Evolutionary conservation across 2,888 invertebrate genomes (phyloP).

Genomic region (Buathra laborator): DNA sequence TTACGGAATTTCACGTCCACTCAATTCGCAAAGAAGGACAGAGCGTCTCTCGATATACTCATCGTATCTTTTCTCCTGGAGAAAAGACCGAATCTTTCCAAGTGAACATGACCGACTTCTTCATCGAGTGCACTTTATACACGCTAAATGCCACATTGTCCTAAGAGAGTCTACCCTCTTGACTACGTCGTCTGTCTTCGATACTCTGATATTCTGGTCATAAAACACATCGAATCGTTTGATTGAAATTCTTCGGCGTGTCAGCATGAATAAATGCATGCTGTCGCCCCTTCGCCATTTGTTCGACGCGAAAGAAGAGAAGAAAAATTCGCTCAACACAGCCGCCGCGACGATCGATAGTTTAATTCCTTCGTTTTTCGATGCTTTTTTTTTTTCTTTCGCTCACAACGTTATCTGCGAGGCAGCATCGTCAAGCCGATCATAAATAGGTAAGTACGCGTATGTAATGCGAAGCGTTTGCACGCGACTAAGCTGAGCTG

Average conservation of each 20-base stretch:
- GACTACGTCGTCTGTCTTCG: neutral
- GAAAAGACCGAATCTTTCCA: neutral
- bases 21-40: neutral
- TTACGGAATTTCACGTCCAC: slow-evolving; percentile 51
- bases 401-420: slow-evolving; percentile 61
- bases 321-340: neutral
- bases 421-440: slow-evolving; percentile 70
- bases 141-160: neutral
- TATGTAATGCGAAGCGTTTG: slow-evolving; percentile 72
- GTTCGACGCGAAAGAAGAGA: slow-evolving; percentile 12
- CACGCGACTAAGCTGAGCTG: slow-evolving; percentile 67
- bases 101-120: neutral
- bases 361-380: slow-evolving; percentile 26
- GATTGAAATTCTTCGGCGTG: slow-evolving; percentile 49
- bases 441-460: slow-evolving; percentile 73
- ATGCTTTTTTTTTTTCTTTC: slow-evolving; percentile 27
- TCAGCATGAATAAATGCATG: slow-evolving; percentile 1
- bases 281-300: neutral
- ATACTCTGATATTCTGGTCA: neutral
- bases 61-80: neutral
- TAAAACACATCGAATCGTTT: slow-evolving; percentile 32
- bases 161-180: neutral
- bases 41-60: slow-evolving; percentile 11
- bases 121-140: neutral
- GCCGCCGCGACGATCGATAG: slow-evolving; percentile 16